phyloP scores from a whole-genome alignment of 2,113 vertebrate species.

The Columba livia region DNA sequence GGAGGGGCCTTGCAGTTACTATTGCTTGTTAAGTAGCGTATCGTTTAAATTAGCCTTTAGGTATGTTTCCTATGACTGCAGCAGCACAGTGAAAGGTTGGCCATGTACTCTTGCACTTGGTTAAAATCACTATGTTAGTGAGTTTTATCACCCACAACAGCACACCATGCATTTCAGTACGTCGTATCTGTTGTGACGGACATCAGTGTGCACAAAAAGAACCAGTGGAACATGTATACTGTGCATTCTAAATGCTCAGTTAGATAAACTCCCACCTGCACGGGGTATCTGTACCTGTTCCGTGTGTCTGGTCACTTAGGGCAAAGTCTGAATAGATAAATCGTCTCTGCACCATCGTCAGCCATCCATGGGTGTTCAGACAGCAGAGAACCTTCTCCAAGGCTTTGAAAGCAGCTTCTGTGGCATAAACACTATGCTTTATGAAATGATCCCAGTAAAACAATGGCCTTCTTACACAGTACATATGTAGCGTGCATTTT shows the following conservation, averaged over 20 bases:
- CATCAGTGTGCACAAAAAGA: fast-evolving
- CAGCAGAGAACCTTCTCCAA: background rate
- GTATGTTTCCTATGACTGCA: background rate
- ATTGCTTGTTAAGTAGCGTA: background rate
- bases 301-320: fast-evolving
- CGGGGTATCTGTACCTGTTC: background rate
- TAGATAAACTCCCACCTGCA: background rate
- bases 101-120: background rate
- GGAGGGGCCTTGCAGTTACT: fast-evolving
- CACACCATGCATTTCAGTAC: fast-evolving
- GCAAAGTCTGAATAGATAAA: background rate
- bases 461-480: background rate
- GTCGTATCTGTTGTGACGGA: fast-evolving
- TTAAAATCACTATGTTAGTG: background rate
- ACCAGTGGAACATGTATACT: fast-evolving
- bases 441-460: background rate
- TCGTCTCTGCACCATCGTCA: fast-evolving
- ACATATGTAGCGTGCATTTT: background rate
- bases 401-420: background rate
- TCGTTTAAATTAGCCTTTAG: background rate
- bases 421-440: background rate
- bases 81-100: background rate
- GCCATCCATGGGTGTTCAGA: background rate
- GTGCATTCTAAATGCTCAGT: fast-evolving
- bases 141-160: background rate